A percentile compares a stretch with the other conserved stretches of the same genome.
Evolutionary conservation across 2,888 invertebrate species (phyloP).

Genomic region (Acronicta aceris): DNA sequence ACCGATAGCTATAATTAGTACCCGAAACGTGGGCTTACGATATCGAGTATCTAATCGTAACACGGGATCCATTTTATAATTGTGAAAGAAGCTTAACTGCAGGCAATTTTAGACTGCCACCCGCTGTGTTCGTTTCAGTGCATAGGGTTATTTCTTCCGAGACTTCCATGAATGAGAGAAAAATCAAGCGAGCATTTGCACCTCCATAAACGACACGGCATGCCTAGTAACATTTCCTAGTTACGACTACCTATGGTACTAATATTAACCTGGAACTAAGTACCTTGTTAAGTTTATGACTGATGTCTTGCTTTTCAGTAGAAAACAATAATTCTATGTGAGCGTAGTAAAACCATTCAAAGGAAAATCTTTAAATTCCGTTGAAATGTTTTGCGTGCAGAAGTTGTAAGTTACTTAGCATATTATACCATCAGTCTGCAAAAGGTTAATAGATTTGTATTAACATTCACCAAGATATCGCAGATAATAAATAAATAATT

Average conservation of each 20-base stretch:
- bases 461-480: too few relatives aligned
- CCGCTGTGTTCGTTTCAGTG: constrained; percentile 43
- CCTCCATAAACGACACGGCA: background rate
- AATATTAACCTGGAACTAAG: constrained; percentile 30
- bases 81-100: constrained; percentile 54
- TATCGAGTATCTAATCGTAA: constrained; percentile 56
- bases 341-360: too few relatives aligned
- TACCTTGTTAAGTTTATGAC: constrained; percentile 21
- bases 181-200: constrained; percentile 6
- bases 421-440: too few relatives aligned
- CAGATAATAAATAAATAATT: too few relatives aligned
- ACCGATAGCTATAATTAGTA: constrained; percentile 54
- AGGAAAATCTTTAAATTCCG: too few relatives aligned
- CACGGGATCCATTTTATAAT: constrained; percentile 52
- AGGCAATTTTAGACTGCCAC: constrained; percentile 46
- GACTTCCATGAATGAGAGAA: constrained; percentile 16
- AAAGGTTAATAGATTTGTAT: too few relatives aligned
- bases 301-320: constrained; percentile 21
- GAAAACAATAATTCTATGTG: background rate
- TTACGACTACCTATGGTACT: constrained; percentile 23
- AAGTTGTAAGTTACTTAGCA: background rate
- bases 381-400: background rate
- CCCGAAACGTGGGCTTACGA: constrained; percentile 54
- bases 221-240: constrained; percentile 14
- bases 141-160: constrained; percentile 30